These are phyloP conservation scores for Paramacrobiotus metropolitanus DNA, from an alignment of 1,140 invertebrate genomes.

Conservation along the genomic window DNA sequence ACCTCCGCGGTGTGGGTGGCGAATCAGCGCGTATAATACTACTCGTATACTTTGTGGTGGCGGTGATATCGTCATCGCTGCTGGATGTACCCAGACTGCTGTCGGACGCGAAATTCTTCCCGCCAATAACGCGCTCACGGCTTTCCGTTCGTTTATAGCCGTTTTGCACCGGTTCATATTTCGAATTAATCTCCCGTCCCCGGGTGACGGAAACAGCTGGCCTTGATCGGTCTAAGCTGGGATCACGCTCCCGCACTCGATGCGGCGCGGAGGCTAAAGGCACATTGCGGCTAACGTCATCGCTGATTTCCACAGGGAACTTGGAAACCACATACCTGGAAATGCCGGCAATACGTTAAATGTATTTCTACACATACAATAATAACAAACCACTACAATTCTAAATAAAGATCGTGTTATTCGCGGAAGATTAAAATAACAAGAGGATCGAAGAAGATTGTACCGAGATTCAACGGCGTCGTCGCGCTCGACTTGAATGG, in stretches of 20 bases:
- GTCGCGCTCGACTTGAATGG: neutral
- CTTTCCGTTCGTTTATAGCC: neutral
- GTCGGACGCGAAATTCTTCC: neutral
- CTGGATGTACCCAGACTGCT: neutral
- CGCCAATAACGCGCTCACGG: neutral
- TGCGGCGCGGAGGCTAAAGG: neutral
- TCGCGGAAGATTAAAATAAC: too few relatives aligned
- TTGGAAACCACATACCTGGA: neutral
- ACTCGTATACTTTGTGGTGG: neutral
- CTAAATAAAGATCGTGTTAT: too few relatives aligned
- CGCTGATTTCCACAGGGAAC: neutral
- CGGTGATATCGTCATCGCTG: neutral
- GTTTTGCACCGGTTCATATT: neutral
- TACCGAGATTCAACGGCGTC: neutral
- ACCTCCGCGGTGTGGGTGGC: neutral
- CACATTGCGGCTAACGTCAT: neutral
- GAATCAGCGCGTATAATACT: neutral
- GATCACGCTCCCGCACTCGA: neutral
- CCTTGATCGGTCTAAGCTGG: neutral
- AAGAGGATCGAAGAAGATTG: too few relatives aligned
- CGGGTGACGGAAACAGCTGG: neutral
- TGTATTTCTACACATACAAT: too few relatives aligned
- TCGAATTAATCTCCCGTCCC: neutral
- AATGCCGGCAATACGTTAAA: too few relatives aligned
- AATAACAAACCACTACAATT: too few relatives aligned